A percentile compares a stretch with the other conserved stretches of the same genome.
These are phyloP conservation scores for Fopius arisanus DNA, from an alignment of 1,140 invertebrate genomes.

Conservation along the genomic window DNA sequence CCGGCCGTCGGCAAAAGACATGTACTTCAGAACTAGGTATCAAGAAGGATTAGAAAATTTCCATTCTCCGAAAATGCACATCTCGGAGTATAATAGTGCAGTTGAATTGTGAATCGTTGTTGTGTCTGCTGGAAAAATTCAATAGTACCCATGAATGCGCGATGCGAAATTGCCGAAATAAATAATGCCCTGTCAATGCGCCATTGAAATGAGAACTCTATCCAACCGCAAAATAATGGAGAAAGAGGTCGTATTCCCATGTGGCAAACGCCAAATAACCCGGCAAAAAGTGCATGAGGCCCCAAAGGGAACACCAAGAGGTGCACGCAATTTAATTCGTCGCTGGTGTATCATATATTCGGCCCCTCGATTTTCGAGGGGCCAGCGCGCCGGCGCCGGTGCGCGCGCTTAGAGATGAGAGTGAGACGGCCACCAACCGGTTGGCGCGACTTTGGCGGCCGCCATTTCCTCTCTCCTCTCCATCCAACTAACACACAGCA, in stretches of 20 bases:
- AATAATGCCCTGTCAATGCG: neutral
- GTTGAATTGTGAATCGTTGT: too few relatives aligned
- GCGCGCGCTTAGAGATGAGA: constrained; percentile 47
- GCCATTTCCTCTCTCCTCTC: constrained; percentile 17
- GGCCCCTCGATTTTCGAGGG: neutral
- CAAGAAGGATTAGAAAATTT: neutral
- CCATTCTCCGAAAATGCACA: neutral
- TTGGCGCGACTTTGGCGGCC: constrained; percentile 42
- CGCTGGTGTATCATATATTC: neutral
- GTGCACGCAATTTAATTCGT: neutral
- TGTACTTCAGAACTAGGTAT: neutral
- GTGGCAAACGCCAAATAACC: neutral
- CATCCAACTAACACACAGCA: constrained; percentile 26
- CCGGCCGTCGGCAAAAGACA: neutral
- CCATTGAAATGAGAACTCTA: neutral
- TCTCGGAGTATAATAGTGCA: too few relatives aligned
- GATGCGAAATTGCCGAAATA: neutral
- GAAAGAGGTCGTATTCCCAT: neutral
- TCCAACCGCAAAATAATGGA: neutral
- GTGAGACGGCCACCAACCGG: constrained; percentile 57
- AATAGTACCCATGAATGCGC: too few relatives aligned
- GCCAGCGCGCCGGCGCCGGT: constrained; percentile 24
- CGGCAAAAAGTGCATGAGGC: neutral
- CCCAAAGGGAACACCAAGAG: neutral
- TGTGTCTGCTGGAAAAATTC: too few relatives aligned